A percentile compares a stretch with the other conserved stretches of the same genome.
These are phyloP conservation scores for Agrenia bidenticulata DNA, from an alignment of 2,888 invertebrate genomes.

Conservation along the genomic window DNA sequence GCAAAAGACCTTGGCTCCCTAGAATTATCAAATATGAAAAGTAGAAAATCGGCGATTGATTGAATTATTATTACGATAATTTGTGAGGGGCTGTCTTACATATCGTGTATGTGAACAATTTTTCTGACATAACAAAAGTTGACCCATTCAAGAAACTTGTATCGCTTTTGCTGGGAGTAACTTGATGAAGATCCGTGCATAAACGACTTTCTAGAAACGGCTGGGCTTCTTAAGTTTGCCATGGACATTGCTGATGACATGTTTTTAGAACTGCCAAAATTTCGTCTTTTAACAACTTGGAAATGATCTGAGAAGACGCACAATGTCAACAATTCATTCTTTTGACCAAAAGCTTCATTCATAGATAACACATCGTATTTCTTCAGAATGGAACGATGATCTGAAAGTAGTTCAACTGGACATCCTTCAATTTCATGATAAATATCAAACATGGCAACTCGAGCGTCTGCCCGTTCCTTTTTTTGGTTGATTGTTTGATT, in stretches of 20 bases:
- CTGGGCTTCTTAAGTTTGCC: conserved; percentile 50
- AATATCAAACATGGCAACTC: conserved; percentile 93
- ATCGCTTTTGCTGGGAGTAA: conserved; percentile 65
- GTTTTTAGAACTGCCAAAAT: conserved; percentile 33
- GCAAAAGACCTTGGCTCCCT: conserved; percentile 45
- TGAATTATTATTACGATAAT: conserved; percentile 53
- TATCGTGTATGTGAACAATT: conserved; percentile 85
- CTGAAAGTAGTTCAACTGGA: conserved; percentile 45
- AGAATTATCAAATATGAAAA: background rate
- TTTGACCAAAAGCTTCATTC: conserved; percentile 44
- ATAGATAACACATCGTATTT: conserved; percentile 48
- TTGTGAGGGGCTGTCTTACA: too few relatives aligned
- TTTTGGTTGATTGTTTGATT: conserved; percentile 98
- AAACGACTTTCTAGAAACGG: conserved; percentile 47
- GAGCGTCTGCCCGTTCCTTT: conserved; percentile 92
- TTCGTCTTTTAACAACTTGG: conserved; percentile 48
- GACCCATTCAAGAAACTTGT: conserved; percentile 87
- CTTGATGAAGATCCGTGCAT: conserved; percentile 35
- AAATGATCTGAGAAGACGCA: conserved; percentile 50
- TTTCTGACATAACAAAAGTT: conserved; percentile 84
- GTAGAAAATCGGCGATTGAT: background rate
- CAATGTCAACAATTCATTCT: conserved; percentile 44
- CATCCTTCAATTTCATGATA: conserved; percentile 90
- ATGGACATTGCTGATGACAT: conserved; percentile 42
- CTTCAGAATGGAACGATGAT: conserved; percentile 45